phyloP scores from a whole-genome alignment of 2,113 vertebrate genomes.

The Ciconia maguari region DNA sequence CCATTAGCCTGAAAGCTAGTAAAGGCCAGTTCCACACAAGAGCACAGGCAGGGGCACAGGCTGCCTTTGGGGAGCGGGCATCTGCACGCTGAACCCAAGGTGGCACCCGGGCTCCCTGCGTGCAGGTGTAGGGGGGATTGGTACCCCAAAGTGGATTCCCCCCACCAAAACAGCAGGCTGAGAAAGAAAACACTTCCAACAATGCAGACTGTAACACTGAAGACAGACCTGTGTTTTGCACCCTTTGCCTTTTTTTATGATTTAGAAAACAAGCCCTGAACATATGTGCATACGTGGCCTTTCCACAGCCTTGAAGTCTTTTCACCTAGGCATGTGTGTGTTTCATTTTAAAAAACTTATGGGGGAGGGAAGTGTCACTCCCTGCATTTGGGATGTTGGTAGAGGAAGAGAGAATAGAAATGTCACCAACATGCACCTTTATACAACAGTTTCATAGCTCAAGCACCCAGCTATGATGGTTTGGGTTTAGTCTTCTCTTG shows the following conservation, averaged over 20 bases:
- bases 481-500: background rate
- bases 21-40: background rate
- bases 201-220: background rate
- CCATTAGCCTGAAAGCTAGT: background rate
- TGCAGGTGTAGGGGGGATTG: accelerated
- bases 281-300: background rate
- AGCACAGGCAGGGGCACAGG: background rate
- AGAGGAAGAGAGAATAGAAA: background rate
- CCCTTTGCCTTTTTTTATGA: background rate
- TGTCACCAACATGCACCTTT: background rate
- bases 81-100: background rate
- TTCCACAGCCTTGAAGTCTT: background rate
- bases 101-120: background rate
- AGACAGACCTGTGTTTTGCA: background rate
- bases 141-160: background rate
- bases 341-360: background rate
- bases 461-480: background rate
- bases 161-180: background rate
- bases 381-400: background rate
- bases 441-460: background rate
- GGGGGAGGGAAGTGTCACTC: background rate
- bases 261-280: background rate
- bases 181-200: background rate
- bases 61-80: background rate
- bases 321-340: background rate